Conservation (phyloP, 2,797 vertebrate genomes). For the Clarias fuscus region DNA sequence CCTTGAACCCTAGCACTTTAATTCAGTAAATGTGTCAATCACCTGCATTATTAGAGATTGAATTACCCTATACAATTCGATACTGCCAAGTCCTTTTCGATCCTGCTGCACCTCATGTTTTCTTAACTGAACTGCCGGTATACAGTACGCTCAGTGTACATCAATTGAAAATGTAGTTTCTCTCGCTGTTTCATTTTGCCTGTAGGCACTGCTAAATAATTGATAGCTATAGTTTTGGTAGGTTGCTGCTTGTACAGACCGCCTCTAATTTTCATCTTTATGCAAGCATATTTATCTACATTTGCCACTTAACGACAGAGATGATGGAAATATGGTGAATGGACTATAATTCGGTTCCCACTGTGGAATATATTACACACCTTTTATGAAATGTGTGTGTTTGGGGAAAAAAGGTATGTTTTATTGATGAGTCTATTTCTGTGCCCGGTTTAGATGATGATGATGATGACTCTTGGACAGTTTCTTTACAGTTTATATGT, state of each 20-base stretch:
- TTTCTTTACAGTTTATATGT: not conserved
- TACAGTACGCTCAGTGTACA: conserved; percentile 14
- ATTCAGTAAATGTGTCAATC: not conserved
- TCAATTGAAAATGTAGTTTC: conserved; percentile 45
- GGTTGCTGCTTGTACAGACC: conserved; percentile 33
- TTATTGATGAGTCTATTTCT: conserved; percentile 10
- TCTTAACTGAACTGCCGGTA: conserved; percentile 11
- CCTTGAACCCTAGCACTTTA: not conserved
- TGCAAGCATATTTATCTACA: conserved; percentile 45
- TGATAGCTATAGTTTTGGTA: conserved; percentile 38
- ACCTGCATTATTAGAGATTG: conserved; percentile 13
- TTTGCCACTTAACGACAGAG: conserved; percentile 33
- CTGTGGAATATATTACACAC: conserved; percentile 30
- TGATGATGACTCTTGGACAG: not conserved
- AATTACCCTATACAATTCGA: conserved; percentile 7
- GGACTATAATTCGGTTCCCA: not conserved
- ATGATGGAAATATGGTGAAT: conserved; percentile 24
- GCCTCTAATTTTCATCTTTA: conserved; percentile 48
- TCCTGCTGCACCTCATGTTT: not conserved
- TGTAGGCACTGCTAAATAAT: conserved; percentile 54
- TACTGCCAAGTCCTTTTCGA: conserved; percentile 2
- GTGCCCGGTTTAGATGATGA: not conserved
- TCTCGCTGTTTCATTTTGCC: conserved; percentile 38
- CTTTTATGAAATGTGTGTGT: conserved; percentile 5
- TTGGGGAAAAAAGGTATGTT: not conserved